A percentile compares a stretch with the other conserved stretches of the same genome.
Conservation (phyloP, 2,888 invertebrate genomes). For the Euplagia quadripunctaria region DNA sequence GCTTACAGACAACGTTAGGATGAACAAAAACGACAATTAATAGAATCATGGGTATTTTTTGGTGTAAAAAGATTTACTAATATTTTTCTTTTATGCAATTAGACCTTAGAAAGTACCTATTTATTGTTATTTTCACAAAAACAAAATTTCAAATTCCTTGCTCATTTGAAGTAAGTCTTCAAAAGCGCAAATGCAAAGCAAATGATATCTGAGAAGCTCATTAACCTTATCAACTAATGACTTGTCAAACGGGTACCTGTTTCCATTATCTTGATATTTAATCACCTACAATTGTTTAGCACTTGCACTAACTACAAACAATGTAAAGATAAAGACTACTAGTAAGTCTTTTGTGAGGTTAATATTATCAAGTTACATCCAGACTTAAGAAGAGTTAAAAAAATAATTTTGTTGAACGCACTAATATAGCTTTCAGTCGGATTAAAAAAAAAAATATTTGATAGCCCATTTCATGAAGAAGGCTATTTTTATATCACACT, state of each 20-base stretch:
- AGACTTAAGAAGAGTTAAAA: too few species aligned
- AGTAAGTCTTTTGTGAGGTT: neutral
- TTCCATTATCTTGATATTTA: conserved; percentile 18
- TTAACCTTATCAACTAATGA: conserved; percentile 21
- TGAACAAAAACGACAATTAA: neutral
- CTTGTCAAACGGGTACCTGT: conserved; percentile 24
- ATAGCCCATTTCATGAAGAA: neutral
- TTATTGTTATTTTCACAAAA: neutral
- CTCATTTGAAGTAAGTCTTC: too few species aligned
- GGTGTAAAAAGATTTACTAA: neutral
- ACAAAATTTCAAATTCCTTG: too few species aligned
- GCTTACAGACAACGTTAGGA: neutral
- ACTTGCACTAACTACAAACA: conserved; percentile 6
- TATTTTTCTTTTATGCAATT: neutral
- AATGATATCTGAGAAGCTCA: conserved; percentile 5
- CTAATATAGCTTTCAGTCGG: neutral
- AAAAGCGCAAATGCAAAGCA: neutral
- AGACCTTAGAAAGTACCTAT: neutral
- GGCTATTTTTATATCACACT: neutral
- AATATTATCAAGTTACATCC: neutral
- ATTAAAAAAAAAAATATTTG: neutral
- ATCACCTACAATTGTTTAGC: conserved; percentile 27
- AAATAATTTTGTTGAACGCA: too few species aligned
- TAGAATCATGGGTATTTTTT: neutral
- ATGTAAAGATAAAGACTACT: neutral